Conservation (phyloP, 2,888 invertebrate species). For the Dryobota labecula region DNA sequence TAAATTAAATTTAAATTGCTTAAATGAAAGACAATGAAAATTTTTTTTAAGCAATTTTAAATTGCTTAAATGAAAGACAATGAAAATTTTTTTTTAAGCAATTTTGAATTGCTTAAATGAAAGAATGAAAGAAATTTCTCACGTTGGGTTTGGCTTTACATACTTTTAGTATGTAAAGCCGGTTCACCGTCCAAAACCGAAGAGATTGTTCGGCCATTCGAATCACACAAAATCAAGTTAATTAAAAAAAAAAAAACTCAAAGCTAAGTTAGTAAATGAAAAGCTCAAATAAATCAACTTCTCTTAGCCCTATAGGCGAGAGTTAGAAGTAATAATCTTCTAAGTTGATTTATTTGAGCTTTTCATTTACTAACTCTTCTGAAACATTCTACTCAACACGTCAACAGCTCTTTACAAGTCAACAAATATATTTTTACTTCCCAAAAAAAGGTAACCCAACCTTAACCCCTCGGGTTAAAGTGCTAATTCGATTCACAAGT, state of each 20-base stretch:
- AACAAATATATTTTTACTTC: constrained; percentile 59
- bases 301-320: too few species aligned
- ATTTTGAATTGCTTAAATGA: too few species aligned
- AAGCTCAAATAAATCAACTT: too few species aligned
- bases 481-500: constrained; percentile 36
- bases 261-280: too few species aligned
- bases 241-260: too few species aligned
- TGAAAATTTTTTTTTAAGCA: too few species aligned
- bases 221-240: not conserved
- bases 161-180: not conserved
- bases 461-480: constrained; percentile 56
- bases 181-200: not conserved
- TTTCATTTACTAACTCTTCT: constrained; percentile 38
- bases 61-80: too few species aligned
- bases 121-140: too few species aligned
- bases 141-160: too few species aligned
- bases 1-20: too few species aligned
- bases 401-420: constrained; percentile 69
- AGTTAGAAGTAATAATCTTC: not conserved
- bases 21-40: too few species aligned
- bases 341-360: not conserved
- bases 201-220: not conserved
- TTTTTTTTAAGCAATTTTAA: too few species aligned
- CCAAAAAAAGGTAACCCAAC: constrained; percentile 25
- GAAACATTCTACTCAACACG: constrained; percentile 64